Evolutionary conservation across 2,888 invertebrate species (phyloP).

Genomic region (Microchrysa polita): DNA sequence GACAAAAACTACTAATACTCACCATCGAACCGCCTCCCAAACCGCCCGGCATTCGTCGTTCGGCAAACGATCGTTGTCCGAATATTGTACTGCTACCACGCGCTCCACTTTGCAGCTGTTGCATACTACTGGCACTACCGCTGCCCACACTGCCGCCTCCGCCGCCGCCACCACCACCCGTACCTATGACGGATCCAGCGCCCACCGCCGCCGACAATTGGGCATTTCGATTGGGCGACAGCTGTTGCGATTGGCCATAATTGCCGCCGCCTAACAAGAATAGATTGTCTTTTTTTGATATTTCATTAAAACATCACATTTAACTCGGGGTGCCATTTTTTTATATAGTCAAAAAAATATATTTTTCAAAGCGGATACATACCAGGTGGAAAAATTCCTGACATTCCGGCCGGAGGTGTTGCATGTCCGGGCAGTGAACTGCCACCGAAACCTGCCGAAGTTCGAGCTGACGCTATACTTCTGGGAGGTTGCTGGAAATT

Average conservation of each 20-base stretch:
- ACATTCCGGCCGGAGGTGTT: constrained; percentile 75
- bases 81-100: constrained; percentile 71
- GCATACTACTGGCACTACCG: constrained; percentile 61
- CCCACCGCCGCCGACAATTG: constrained; percentile 64
- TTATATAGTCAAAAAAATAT: constrained; percentile 21
- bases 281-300: constrained; percentile 37
- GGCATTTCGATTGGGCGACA: constrained; percentile 69
- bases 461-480: constrained; percentile 79
- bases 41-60: constrained; percentile 74
- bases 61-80: constrained; percentile 82
- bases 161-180: constrained; percentile 6
- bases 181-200: constrained; percentile 58
- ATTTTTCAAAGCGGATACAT: constrained; percentile 48
- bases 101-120: constrained; percentile 67
- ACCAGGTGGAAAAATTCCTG: constrained; percentile 70
- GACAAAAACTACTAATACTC: constrained; percentile 32
- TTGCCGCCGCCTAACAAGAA: constrained; percentile 61
- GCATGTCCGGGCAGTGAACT: constrained; percentile 79
- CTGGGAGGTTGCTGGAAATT: constrained; percentile 90
- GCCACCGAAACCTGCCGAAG: constrained; percentile 72
- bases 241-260: constrained; percentile 67
- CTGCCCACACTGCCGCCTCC: constrained; percentile 56
- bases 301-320: constrained; percentile 30
- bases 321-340: not conserved
- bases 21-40: constrained; percentile 64